Conservation (phyloP, 2,113 vertebrate genomes). For the Zosterops hypoxanthus region DNA sequence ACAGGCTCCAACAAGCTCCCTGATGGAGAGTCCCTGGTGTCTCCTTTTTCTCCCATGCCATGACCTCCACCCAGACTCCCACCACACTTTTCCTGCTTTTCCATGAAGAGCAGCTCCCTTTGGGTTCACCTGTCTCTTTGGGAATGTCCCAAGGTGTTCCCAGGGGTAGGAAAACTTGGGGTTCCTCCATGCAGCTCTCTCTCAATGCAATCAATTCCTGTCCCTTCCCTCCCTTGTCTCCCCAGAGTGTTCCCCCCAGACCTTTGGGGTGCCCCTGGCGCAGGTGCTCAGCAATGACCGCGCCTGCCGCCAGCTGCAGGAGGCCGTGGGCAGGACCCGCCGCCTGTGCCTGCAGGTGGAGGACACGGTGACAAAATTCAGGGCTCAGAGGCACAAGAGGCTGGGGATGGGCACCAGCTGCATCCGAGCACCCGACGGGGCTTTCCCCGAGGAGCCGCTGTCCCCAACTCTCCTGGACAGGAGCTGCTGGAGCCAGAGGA, state of each 20-base stretch:
- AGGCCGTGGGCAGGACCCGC: conserved; percentile 78
- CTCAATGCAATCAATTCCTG: rapidly evolving
- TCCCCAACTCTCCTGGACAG: conserved; percentile 63
- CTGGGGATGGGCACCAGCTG: neutral
- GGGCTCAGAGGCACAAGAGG: conserved; percentile 76
- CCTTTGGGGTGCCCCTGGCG: conserved; percentile 82
- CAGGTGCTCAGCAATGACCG: conserved; percentile 84
- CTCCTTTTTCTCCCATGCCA: rapidly evolving
- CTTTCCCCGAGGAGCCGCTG: conserved; percentile 59
- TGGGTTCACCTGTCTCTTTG: neutral
- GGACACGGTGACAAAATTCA: conserved; percentile 78
- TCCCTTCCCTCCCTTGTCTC: neutral
- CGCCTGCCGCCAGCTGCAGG: conserved; percentile 74
- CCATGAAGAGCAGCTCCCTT: neutral
- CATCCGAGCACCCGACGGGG: neutral
- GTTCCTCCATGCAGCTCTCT: neutral
- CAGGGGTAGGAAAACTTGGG: neutral
- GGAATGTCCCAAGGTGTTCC: neutral
- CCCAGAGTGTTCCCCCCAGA: conserved; percentile 53
- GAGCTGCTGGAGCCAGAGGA: conserved; percentile 74
- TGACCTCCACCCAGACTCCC: neutral
- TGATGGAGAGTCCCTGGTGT: neutral
- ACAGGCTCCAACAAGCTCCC: rapidly evolving
- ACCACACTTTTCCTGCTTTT: neutral
- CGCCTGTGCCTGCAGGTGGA: conserved; percentile 86